Conservation (phyloP, 1,140 invertebrate species). For the Potamilus streckersoni region DNA sequence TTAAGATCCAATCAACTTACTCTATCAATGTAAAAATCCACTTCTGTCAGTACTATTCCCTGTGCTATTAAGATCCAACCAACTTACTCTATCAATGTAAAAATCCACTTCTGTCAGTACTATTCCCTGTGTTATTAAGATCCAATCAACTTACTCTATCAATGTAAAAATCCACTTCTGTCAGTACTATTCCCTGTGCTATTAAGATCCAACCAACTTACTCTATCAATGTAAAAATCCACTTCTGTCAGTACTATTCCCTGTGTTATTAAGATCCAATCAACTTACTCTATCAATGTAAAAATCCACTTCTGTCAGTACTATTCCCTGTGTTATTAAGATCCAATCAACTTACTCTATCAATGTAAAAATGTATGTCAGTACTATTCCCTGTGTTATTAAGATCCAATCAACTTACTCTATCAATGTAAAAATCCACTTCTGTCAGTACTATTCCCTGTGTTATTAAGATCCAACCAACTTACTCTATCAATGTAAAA, state of each 20-base stretch:
- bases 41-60: too few relatives aligned
- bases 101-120: conserved; percentile 99
- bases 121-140: too few relatives aligned
- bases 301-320: conserved; percentile 99
- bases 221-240: conserved; percentile 98
- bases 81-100: conserved; percentile 89
- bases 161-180: conserved; percentile 99
- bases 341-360: conserved; percentile 73
- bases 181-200: too few relatives aligned
- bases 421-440: conserved; percentile 99
- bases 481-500: conserved; percentile 95
- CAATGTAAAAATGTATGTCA: conserved; percentile 99
- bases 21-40: conserved; percentile 99
- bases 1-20: conserved; percentile 37
- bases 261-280: too few relatives aligned
- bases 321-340: too few relatives aligned
- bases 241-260: too few relatives aligned
- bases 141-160: conserved; percentile 76
- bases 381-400: too few relatives aligned
- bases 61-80: too few relatives aligned
- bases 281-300: conserved; percentile 89
- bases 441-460: too few relatives aligned
- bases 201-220: conserved; percentile 26
- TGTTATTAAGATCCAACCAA: background rate
- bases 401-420: conserved; percentile 64